Evolutionary conservation across 2,888 invertebrate genomes (phyloP).

Genomic region (Rhagophthalmus giganteus): DNA sequence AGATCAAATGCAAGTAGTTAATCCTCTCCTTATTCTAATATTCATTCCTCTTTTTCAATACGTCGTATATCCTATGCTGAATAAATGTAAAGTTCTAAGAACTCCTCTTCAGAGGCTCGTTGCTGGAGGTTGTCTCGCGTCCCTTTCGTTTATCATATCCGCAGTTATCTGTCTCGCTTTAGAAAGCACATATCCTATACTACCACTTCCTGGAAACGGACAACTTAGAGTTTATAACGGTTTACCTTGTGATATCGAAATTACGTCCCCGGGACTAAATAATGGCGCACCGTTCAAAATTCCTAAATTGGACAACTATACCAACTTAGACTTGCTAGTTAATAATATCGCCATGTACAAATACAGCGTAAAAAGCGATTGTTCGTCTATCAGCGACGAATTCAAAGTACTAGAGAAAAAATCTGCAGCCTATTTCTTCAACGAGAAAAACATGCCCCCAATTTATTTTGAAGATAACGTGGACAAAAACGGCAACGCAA

Average conservation of each 20-base stretch:
- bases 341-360: background rate
- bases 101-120: slow-evolving; percentile 87
- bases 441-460: slow-evolving; percentile 25
- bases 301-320: slow-evolving; percentile 4
- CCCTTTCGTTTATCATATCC: slow-evolving; percentile 83
- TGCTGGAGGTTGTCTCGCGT: slow-evolving; percentile 84
- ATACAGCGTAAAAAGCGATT: background rate
- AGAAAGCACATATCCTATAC: slow-evolving; percentile 67
- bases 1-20: slow-evolving; percentile 94
- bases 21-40: slow-evolving; percentile 80
- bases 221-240: slow-evolving; percentile 76
- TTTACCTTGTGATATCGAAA: slow-evolving; percentile 58
- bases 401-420: slow-evolving; percentile 19
- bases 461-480: slow-evolving; percentile 54
- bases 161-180: slow-evolving; percentile 79
- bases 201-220: slow-evolving; percentile 62
- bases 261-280: slow-evolving; percentile 7
- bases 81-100: slow-evolving; percentile 65
- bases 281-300: slow-evolving; percentile 1
- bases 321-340: slow-evolving; percentile 14
- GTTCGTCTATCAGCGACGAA: background rate
- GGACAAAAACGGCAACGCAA: slow-evolving; percentile 61
- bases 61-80: slow-evolving; percentile 77
- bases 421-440: slow-evolving; percentile 29
- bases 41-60: slow-evolving; percentile 86